Base-by-base conservation (phyloP, 2,888 invertebrate genomes). In the Pachydiplax longipennis region DNA sequence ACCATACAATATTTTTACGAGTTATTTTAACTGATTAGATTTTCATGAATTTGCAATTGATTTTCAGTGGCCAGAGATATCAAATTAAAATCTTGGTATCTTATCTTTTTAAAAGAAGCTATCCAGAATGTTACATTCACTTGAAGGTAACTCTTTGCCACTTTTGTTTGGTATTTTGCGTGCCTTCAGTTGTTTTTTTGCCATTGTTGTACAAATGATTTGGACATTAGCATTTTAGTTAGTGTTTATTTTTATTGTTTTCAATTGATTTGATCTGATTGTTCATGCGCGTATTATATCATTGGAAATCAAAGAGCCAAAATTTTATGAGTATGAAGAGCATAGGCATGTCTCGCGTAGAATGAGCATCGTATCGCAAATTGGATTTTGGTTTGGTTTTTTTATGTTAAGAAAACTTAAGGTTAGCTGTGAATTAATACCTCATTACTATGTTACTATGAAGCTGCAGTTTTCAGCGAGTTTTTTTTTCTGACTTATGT, bases 381-480 rank as follows among this genome's bases (percentile, higher is more conserved):
- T 87, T 87, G 87, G 87, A 87, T 87, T 87, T 87, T 87, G 87
- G 87, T 87, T 61, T 87, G 87, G 87, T 87, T 87, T 87, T 83
- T 83, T 61, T 87, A 87, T 61, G 87, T 87, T 87, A 87, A 87
- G 87, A 87, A 31, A 87, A 87, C 87, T 87, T 87, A 87, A 87
- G 61, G 61, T 87, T 87, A 87, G 87, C 87, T 87, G 87, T 87
- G 87, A 87, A 87, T 87, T 87, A 61, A 87, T 87, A 87, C 87
- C 87, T 87, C 87, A 87, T 87, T 87, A 87, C 87, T 87, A 87
- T 87, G 87, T 87, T 87, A 87, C 87, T 87, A 65, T 87, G 87
- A 65, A 87, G 87, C 87, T 87, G 87, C 87, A 87, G 87, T 87
- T 87, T 65, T 87, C 87, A 87, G 87, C 87, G 61, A 87, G 87